Evolutionary conservation across 1,140 invertebrate genomes (phyloP).

Genomic region (Carcinoscorpius rotundicauda): DNA sequence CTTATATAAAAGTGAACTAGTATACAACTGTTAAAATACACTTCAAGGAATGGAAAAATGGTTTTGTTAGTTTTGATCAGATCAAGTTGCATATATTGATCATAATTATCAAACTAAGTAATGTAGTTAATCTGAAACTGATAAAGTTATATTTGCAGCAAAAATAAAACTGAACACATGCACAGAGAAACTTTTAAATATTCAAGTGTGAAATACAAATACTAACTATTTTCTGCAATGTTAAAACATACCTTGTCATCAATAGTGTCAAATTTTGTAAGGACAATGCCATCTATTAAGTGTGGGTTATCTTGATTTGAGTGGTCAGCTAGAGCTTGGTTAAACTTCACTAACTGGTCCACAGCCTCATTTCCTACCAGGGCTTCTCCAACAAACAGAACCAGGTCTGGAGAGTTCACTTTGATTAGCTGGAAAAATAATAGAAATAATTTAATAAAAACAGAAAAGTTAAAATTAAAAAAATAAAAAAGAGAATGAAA

Average conservation of each 20-base stretch:
- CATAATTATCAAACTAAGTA: no score
- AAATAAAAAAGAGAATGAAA: neutral
- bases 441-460: slow-evolving; percentile 6
- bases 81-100: no score
- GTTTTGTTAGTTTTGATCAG: no score
- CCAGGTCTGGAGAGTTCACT: slow-evolving; percentile 92
- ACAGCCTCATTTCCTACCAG: slow-evolving; percentile 99
- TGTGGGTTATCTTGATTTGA: slow-evolving; percentile 69
- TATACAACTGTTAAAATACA: no score
- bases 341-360: slow-evolving; percentile 97
- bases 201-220: no score
- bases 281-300: slow-evolving; percentile 51
- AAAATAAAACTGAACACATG: no score
- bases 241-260: slow-evolving; percentile 68
- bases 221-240: no score
- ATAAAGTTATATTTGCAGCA: no score
- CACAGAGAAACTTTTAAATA: no score
- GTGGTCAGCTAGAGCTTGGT: slow-evolving; percentile 86
- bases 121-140: no score
- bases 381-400: slow-evolving; percentile 97
- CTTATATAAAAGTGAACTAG: no score
- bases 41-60: no score
- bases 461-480: neutral
- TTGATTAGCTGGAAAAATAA: slow-evolving; percentile 42
- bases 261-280: slow-evolving; percentile 50